These are phyloP conservation scores for Cataglyphis albicans DNA, from an alignment of 2,888 invertebrate genomes.

Conservation along the genomic window DNA sequence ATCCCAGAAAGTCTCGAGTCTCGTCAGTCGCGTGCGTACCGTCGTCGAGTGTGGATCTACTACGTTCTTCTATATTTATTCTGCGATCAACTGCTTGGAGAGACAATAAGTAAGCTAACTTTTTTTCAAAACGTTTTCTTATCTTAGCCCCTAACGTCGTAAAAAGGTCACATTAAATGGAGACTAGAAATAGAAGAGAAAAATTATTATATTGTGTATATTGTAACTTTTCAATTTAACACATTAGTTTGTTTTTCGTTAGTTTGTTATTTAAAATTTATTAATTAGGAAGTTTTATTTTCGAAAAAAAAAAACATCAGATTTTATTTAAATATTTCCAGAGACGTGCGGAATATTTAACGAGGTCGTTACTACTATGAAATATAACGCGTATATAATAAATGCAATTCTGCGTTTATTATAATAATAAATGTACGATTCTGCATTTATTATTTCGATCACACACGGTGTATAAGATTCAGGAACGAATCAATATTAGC, in stretches of 20 bases:
- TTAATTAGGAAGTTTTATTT: neutral
- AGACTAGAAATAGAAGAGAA: neutral
- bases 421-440: no score
- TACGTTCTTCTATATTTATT: neutral
- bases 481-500: no score
- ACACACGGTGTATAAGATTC: no score
- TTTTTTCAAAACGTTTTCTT: neutral
- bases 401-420: neutral
- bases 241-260: neutral
- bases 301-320: neutral
- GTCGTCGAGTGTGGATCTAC: slow-evolving; percentile 67
- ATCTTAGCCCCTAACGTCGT: neutral
- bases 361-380: neutral
- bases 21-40: slow-evolving; percentile 74
- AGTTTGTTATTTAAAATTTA: neutral
- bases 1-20: slow-evolving; percentile 47
- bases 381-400: neutral
- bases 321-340: neutral
- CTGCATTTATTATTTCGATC: no score
- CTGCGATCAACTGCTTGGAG: neutral
- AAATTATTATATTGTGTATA: neutral
- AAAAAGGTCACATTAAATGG: neutral
- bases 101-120: neutral
- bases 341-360: neutral
- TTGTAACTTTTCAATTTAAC: neutral